These are phyloP conservation scores for Crypturellus undulatus DNA, from an alignment of 2,113 vertebrate species.

Conservation along the genomic window DNA sequence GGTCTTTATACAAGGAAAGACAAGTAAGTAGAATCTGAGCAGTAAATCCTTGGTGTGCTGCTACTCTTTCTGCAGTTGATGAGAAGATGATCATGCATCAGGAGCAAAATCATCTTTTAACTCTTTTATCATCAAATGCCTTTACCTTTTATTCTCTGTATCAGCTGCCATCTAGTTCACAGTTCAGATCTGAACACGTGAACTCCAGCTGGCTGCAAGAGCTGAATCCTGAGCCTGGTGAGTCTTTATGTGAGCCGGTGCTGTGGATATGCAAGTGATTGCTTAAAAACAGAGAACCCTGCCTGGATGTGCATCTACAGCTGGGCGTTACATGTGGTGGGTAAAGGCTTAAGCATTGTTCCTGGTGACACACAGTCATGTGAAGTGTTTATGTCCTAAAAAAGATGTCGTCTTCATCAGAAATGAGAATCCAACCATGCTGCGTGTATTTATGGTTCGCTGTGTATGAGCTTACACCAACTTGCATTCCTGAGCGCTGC, in stretches of 20 bases:
- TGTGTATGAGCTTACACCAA: background rate
- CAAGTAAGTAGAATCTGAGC: background rate
- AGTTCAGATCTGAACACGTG: background rate
- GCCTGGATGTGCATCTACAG: fast-evolving
- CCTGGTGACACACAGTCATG: background rate
- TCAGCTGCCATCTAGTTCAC: background rate
- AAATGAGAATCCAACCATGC: background rate
- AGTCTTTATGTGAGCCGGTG: background rate
- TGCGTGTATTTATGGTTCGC: background rate
- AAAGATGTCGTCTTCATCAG: background rate
- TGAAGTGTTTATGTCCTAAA: background rate
- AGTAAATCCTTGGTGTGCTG: background rate
- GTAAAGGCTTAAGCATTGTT: fast-evolving
- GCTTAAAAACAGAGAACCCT: background rate
- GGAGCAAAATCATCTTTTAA: background rate
- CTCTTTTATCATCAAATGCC: background rate
- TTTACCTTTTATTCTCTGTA: background rate
- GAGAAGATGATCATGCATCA: background rate
- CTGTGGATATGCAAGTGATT: background rate
- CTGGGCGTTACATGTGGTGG: background rate
- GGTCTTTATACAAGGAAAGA: background rate
- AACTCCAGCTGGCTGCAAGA: background rate
- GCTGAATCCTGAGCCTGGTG: background rate
- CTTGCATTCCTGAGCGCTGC: background rate
- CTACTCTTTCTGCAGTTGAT: background rate